Evolutionary conservation across 2,888 invertebrate genomes (phyloP).

Genomic region (Teinopalpus imperialis): DNA sequence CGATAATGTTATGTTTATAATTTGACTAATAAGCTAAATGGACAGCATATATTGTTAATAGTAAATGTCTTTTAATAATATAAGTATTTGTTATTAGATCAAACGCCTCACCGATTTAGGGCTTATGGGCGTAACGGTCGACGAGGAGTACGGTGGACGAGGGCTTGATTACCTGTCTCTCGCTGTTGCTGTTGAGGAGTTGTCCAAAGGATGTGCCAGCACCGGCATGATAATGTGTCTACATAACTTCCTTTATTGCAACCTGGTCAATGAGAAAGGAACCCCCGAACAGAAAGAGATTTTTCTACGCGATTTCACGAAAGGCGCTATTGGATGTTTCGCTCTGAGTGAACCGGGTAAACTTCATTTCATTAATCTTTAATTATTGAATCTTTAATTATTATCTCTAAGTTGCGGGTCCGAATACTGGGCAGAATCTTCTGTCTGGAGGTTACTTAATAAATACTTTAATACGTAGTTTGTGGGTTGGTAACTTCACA

Average conservation of each 20-base stretch:
- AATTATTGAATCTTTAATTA: too few species aligned
- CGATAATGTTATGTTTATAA: too few species aligned
- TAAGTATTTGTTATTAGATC: conserved; percentile 68
- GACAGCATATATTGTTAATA: too few species aligned
- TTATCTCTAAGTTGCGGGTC: too few species aligned
- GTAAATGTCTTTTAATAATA: too few species aligned
- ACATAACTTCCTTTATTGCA: conserved; percentile 89
- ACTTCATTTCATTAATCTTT: too few species aligned
- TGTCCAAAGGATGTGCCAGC: conserved; percentile 89
- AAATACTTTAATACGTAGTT: too few species aligned
- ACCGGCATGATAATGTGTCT: conserved; percentile 89
- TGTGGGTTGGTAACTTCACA: too few species aligned
- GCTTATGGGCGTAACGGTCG: conserved; percentile 85
- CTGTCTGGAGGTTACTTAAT: too few species aligned
- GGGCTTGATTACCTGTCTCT: conserved; percentile 87
- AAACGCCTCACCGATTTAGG: conserved; percentile 86
- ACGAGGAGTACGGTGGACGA: conserved; percentile 85
- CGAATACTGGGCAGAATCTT: too few species aligned
- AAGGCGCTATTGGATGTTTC: conserved; percentile 88
- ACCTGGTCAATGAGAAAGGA: conserved; percentile 85
- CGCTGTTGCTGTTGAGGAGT: conserved; percentile 89
- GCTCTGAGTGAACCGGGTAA: conserved; percentile 90
- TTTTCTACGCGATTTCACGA: conserved; percentile 83
- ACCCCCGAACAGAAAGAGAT: conserved; percentile 84
- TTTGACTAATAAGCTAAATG: too few species aligned